Evolutionary conservation across 1,140 invertebrate genomes (phyloP).

Genomic region (Bactericera cockerelli): DNA sequence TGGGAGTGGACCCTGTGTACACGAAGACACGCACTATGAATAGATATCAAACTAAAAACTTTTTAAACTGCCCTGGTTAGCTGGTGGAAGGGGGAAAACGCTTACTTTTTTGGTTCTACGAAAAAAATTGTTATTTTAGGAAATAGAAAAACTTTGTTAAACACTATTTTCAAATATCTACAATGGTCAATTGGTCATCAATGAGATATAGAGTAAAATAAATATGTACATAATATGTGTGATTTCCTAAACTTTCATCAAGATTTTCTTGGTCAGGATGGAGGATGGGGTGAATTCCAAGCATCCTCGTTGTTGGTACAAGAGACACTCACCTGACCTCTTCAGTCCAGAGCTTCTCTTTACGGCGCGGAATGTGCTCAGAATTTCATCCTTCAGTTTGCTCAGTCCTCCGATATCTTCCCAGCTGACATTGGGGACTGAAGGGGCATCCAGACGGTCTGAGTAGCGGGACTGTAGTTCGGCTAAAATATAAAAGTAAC

Average conservation of each 20-base stretch:
- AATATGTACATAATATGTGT: too few species aligned
- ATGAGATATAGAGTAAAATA: too few species aligned
- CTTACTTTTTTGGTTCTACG: too few species aligned
- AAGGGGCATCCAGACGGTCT: slow-evolving; percentile 63
- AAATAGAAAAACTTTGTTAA: too few species aligned
- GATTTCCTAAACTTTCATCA: too few species aligned
- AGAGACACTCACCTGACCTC: slow-evolving; percentile 40
- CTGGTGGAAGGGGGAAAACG: too few species aligned
- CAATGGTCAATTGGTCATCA: too few species aligned
- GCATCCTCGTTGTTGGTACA: too few species aligned
- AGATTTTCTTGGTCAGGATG: too few species aligned
- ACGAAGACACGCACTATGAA: background rate
- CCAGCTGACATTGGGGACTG: slow-evolving; percentile 68
- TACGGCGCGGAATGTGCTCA: slow-evolving; percentile 67
- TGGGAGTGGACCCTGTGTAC: background rate
- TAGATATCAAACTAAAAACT: background rate
- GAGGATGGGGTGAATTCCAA: too few species aligned
- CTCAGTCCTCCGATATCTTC: slow-evolving; percentile 75
- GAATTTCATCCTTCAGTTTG: slow-evolving; percentile 74
- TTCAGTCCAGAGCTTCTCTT: slow-evolving; percentile 50
- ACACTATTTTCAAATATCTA: too few species aligned
- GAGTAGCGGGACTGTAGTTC: slow-evolving; percentile 51
- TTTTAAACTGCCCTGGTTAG: background rate
- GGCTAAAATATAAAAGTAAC: slow-evolving; percentile 34
- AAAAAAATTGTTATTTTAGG: too few species aligned